Conservation (phyloP, 2,113 vertebrate genomes). For the Cacatua alba region DNA sequence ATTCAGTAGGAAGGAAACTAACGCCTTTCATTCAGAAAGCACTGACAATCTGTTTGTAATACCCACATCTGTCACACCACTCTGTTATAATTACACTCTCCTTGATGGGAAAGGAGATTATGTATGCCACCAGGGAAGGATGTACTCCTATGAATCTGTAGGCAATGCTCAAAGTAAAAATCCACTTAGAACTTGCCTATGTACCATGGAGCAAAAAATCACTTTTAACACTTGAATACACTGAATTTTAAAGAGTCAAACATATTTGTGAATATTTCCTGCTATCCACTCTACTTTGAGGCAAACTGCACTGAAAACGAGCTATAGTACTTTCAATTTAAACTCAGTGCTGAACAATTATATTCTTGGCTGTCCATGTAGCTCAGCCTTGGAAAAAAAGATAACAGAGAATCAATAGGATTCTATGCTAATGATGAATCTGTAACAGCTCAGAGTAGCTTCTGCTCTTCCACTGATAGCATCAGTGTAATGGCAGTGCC, state of each 20-base stretch:
- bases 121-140: not conserved
- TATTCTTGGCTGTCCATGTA: not conserved
- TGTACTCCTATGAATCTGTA: conserved; percentile 1
- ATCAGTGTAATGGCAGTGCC: not conserved
- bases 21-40: conserved; percentile 20
- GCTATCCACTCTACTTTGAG: not conserved
- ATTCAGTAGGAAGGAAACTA: not conserved
- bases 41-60: not conserved
- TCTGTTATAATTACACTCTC: not conserved
- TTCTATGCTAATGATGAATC: not conserved
- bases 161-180: not conserved
- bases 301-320: not conserved
- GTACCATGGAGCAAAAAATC: not conserved
- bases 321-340: not conserved
- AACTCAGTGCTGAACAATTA: not conserved
- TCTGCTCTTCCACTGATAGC: not conserved
- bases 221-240: not conserved
- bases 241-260: not conserved
- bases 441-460: not conserved
- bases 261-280: not conserved
- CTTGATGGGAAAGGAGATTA: conserved; percentile 19
- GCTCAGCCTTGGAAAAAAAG: not conserved
- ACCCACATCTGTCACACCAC: conserved; percentile 34
- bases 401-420: not conserved
- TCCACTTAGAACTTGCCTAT: not conserved